Evolutionary conservation across 1,140 invertebrate species (phyloP), one percentile per base, ranked within the genome.

Genomic region (Magallana ariakensis): DNA sequence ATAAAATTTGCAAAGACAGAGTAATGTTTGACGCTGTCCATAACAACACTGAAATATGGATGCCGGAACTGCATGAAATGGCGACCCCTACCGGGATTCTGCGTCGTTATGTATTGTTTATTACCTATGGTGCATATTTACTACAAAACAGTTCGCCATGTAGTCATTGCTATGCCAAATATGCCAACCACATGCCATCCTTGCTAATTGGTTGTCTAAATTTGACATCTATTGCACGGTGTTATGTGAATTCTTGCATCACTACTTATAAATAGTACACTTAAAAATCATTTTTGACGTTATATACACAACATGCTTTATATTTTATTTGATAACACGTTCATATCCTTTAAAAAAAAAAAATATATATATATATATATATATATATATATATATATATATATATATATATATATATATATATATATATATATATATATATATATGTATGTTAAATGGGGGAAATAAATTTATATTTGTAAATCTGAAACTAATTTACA

Each of bases 151-250:
- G 33, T 46, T 46, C 33, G 33, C 33, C 22, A 75, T 10, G 22
- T 75, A 19, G 66, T 75, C 66, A 75, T 10, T 75, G 66, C 19
- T 75, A 75, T 75, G 66, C 66, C 22, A 75, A 22, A 33, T 26
- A 26, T 75, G 10, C 22, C 66, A 26, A 19, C 22, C 33, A 26
- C 26, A 75, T 26, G 66, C 66, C 15, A 19, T 70, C 26, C 10
- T 9, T 19, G 15, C n/a, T 19, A n/a, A 75, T 13, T 75, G 66
- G 19, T 26, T 75, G 66, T 75, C 66, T 46, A 46, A 46, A 46
- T 46, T 46, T 46, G 33, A 46, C 33, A 46, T 26, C 33, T 62
- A 62, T 16, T n/a, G 22, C 22, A 33, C 9, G 22, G 9, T 19
- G 22, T 26, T 26, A 26, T 11, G 66, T 75, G 33, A 33, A 75